Conservation (phyloP, 1,140 invertebrate species). For the Tetragonula clypearis region DNA sequence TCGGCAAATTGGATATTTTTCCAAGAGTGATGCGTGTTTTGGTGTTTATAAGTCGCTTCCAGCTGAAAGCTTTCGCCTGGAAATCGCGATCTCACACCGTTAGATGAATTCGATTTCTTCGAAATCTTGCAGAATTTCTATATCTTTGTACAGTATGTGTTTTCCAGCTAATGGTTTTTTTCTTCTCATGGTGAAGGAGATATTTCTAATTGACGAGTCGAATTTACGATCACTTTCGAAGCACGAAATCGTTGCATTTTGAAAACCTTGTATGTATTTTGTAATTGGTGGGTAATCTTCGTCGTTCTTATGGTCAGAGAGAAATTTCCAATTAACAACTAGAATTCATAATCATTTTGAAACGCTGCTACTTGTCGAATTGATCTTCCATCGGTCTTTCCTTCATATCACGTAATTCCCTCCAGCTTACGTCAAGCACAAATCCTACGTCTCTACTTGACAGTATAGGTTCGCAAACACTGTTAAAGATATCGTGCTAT, state of each 20-base stretch:
- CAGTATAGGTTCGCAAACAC: not conserved
- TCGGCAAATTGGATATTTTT: not conserved
- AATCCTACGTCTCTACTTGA: not conserved
- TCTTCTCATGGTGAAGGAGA: too few relatives aligned
- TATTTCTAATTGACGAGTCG: too few relatives aligned
- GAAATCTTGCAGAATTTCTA: not conserved
- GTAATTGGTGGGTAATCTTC: too few relatives aligned
- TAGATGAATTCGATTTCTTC: not conserved
- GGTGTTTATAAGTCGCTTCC: not conserved
- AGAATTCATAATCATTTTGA: too few relatives aligned
- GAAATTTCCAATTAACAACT: too few relatives aligned
- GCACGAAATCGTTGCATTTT: too few relatives aligned
- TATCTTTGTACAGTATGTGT: not conserved
- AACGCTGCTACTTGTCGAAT: too few relatives aligned
- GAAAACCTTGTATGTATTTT: too few relatives aligned
- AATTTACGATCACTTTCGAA: too few relatives aligned
- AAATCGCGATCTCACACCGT: too few relatives aligned
- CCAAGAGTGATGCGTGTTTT: not conserved
- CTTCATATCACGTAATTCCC: not conserved
- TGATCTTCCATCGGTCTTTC: not conserved
- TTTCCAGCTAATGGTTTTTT: not conserved
- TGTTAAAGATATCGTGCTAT: not conserved
- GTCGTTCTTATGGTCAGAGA: too few relatives aligned
- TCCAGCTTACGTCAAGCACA: not conserved
- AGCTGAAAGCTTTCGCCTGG: too few relatives aligned